Evolutionary conservation across 2,113 vertebrate genomes (phyloP).

Genomic region (Rhinogobius similis): DNA sequence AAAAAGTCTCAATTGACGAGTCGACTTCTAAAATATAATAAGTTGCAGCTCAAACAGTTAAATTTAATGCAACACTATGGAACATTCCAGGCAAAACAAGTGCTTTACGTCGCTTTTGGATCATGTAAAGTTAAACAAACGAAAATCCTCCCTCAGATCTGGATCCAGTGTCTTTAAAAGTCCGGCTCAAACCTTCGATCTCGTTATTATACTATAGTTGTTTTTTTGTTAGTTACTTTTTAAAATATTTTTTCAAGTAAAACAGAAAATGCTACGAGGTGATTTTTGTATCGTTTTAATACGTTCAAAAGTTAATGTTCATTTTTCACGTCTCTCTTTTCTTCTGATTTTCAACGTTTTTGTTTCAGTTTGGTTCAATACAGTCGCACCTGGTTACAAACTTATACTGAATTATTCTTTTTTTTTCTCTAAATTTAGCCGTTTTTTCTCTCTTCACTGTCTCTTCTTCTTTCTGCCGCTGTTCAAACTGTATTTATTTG

Average conservation of each 20-base stretch:
- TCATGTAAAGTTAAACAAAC: too few relatives aligned
- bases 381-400: too few relatives aligned
- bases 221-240: constrained; percentile 82
- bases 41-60: too few relatives aligned
- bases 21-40: too few relatives aligned
- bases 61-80: background rate
- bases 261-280: constrained; percentile 64
- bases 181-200: constrained; percentile 11
- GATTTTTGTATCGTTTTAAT: constrained; percentile 67
- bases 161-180: background rate
- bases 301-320: constrained; percentile 18
- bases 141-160: background rate
- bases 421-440: background rate
- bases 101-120: too few relatives aligned
- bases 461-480: constrained; percentile 20
- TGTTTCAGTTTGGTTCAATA: background rate
- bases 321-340: background rate
- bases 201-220: constrained; percentile 39
- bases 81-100: background rate
- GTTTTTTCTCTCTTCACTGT: background rate
- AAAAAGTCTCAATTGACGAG: too few relatives aligned
- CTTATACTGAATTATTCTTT: too few relatives aligned
- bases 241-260: constrained; percentile 86
- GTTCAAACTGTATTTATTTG: constrained; percentile 69
- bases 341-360: background rate